Evolutionary conservation across 2,888 invertebrate species (phyloP).

Genomic region (Syrista parreyssii): DNA sequence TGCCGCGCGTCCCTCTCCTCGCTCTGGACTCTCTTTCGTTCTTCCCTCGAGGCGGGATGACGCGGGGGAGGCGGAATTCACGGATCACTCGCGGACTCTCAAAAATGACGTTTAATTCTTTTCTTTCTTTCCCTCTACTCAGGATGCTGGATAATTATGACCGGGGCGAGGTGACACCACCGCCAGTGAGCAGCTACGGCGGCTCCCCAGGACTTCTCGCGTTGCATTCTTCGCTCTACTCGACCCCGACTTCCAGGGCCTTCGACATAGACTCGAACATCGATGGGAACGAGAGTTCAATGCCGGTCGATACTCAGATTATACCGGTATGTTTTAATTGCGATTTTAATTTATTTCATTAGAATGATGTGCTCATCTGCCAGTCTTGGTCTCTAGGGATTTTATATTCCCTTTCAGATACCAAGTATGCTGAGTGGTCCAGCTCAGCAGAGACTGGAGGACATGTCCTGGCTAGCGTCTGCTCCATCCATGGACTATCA

Average conservation of each 20-base stretch:
- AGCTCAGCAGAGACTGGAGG: constrained; percentile 60
- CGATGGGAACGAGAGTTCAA: constrained; percentile 60
- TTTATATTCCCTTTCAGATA: constrained; percentile 45
- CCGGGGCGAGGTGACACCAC: constrained; percentile 62
- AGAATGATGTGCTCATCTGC: too few species aligned
- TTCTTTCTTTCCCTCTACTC: background rate
- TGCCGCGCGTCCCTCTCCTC: constrained; percentile 9
- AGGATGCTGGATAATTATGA: constrained; percentile 67
- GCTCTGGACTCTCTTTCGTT: too few species aligned
- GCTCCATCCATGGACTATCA: constrained; percentile 62
- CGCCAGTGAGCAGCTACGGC: constrained; percentile 61
- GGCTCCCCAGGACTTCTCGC: constrained; percentile 60
- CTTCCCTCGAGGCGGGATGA: too few species aligned
- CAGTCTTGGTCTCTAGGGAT: background rate
- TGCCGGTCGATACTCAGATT: constrained; percentile 64
- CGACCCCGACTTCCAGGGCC: constrained; percentile 56
- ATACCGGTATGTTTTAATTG: constrained; percentile 54
- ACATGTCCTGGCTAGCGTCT: constrained; percentile 63
- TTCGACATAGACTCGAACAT: constrained; percentile 63
- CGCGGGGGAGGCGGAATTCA: too few species aligned
- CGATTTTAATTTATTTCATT: too few species aligned
- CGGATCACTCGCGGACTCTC: too few species aligned
- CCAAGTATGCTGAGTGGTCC: constrained; percentile 62
- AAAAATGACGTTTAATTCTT: too few species aligned
- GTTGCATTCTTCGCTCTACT: constrained; percentile 62